phyloP scores from a whole-genome alignment of 2,888 invertebrate genomes.

The Tetanocera ferruginea region DNA sequence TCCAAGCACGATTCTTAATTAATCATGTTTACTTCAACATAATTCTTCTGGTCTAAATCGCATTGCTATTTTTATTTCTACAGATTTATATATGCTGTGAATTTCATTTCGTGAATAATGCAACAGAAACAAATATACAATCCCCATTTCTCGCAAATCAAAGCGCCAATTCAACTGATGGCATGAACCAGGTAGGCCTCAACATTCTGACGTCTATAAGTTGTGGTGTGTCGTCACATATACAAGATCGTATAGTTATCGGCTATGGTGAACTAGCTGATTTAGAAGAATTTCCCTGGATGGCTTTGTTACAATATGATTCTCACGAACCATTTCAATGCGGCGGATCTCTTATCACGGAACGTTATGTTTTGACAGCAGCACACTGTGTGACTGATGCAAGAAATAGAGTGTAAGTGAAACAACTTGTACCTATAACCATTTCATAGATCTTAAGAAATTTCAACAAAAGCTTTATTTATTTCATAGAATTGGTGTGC shows the following conservation, averaged over 20 bases:
- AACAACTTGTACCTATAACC: background rate
- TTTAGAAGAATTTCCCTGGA: slow-evolving; percentile 81
- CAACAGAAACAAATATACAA: background rate
- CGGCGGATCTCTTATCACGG: slow-evolving; percentile 63
- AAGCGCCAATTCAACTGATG: background rate
- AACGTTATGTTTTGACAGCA: slow-evolving; percentile 62
- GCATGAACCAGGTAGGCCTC: slow-evolving; percentile 48
- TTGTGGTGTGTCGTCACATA: slow-evolving; percentile 75
- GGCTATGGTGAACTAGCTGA: slow-evolving; percentile 75
- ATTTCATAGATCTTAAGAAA: background rate
- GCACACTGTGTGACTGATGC: slow-evolving; percentile 59
- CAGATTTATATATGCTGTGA: slow-evolving; percentile 44
- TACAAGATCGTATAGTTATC: no score
- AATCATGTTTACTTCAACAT: no score
- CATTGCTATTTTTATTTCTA: no score
- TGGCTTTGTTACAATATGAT: slow-evolving; percentile 78
- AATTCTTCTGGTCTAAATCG: no score
- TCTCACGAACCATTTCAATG: slow-evolving; percentile 61
- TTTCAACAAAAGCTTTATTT: background rate
- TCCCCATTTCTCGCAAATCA: background rate
- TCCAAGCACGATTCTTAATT: no score
- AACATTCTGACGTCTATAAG: slow-evolving; percentile 48
- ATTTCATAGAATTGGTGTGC: slow-evolving; percentile 60
- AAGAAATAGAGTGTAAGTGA: slow-evolving; percentile 54
- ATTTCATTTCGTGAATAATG: background rate